A percentile compares a stretch with the other conserved stretches of the same genome.
phyloP scores from a whole-genome alignment of 1,140 invertebrate species.

The Drosophila parabipectinata region DNA sequence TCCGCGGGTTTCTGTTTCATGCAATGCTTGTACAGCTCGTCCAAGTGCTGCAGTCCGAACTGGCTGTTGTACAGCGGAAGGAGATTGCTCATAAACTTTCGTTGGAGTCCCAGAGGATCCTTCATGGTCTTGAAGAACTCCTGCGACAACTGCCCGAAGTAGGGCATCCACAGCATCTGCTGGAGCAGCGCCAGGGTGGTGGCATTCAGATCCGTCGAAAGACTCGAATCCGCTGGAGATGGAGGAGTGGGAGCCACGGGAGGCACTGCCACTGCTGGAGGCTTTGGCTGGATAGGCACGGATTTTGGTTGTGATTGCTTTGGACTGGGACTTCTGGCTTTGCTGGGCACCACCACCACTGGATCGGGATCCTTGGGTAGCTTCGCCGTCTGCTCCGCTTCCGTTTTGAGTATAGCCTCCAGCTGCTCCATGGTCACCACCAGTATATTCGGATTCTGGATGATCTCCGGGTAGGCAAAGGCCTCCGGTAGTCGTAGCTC shows the following conservation, averaged over 20 bases:
- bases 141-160: slow-evolving; percentile 87
- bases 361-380: slow-evolving; percentile 39
- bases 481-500: slow-evolving; percentile 89
- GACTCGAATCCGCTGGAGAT: slow-evolving; percentile 77
- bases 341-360: slow-evolving; percentile 24
- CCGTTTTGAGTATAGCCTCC: slow-evolving; percentile 88
- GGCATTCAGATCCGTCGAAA: slow-evolving; percentile 87
- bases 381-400: slow-evolving; percentile 79
- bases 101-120: slow-evolving; percentile 76
- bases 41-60: slow-evolving; percentile 70
- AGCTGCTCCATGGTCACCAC: slow-evolving; percentile 91
- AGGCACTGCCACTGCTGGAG: slow-evolving; percentile 9
- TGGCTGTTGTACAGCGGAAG: slow-evolving; percentile 68
- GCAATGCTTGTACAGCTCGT: slow-evolving; percentile 75
- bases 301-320: slow-evolving; percentile 37
- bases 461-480: slow-evolving; percentile 88
- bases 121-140: slow-evolving; percentile 85
- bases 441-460: slow-evolving; percentile 91
- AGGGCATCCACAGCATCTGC: slow-evolving; percentile 89
- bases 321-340: slow-evolving; percentile 47
- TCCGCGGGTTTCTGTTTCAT: slow-evolving; percentile 63
- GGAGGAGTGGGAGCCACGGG: slow-evolving; percentile 35
- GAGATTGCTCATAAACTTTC: slow-evolving; percentile 69
- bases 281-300: slow-evolving; percentile 19
- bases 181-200: slow-evolving; percentile 88